Percentiles rank a stretch among this genome's conserved stretches.
Evolutionary conservation across 2,113 vertebrate species (phyloP).

Genomic region (Meriones unguiculatus): DNA sequence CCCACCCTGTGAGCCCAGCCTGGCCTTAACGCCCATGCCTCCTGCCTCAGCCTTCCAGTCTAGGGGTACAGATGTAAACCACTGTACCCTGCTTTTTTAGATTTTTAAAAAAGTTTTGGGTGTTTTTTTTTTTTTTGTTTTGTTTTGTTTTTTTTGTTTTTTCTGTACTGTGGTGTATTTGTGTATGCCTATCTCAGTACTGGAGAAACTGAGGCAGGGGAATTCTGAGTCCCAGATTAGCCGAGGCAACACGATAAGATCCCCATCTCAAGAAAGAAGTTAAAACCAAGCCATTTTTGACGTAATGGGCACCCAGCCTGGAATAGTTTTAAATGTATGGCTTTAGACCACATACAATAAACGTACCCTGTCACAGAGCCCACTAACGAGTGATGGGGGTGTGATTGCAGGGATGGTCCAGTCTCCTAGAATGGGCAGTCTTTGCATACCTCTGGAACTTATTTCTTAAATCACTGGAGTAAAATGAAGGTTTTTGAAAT

Average conservation of each 20-base stretch:
- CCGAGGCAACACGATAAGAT: neutral
- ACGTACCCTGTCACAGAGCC: neutral
- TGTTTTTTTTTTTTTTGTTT: too few relatives aligned
- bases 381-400: neutral
- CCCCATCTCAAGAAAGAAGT: neutral
- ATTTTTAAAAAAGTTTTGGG: neutral
- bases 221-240: neutral
- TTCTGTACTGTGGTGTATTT: neutral
- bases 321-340: neutral
- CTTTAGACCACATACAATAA: neutral
- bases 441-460: neutral
- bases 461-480: neutral
- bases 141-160: neutral
- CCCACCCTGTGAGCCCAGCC: too few relatives aligned
- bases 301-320: neutral
- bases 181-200: neutral
- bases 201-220: neutral
- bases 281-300: conserved; percentile 34
- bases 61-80: neutral
- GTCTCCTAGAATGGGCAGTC: neutral
- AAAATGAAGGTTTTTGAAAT: neutral
- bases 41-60: neutral
- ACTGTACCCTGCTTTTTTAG: neutral
- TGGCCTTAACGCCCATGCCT: neutral
- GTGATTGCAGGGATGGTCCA: neutral